These are phyloP conservation scores for Hymenopus coronatus DNA, from an alignment of 2,888 invertebrate species.

Conservation along the genomic window DNA sequence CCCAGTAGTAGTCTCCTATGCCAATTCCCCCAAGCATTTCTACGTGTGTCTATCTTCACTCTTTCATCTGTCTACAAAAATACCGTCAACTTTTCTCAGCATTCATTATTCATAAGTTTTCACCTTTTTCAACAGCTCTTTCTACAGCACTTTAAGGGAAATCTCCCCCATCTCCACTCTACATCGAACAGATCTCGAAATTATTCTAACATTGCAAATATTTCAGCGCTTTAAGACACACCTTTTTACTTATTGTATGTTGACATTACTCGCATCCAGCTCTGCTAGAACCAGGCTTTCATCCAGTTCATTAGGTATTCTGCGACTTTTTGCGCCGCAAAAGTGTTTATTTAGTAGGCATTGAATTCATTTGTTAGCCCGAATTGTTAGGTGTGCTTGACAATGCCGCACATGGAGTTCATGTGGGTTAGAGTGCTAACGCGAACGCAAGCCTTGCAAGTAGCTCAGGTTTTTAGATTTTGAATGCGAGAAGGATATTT, in stretches of 20 bases:
- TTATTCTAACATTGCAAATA: not conserved
- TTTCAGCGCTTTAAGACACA: not conserved
- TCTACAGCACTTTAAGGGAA: not conserved
- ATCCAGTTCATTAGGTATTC: not conserved
- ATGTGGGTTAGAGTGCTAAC: no score
- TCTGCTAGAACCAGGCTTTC: not conserved
- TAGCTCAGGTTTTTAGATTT: no score
- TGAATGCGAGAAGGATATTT: no score
- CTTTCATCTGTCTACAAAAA: not conserved
- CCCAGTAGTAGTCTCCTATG: no score
- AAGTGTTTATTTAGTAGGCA: not conserved
- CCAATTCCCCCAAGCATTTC: not conserved
- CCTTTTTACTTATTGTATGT: not conserved
- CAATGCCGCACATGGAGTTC: no score
- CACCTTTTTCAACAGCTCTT: not conserved
- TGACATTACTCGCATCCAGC: not conserved
- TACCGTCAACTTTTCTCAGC: not conserved
- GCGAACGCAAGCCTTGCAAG: no score
- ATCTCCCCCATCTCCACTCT: not conserved
- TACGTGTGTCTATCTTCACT: not conserved
- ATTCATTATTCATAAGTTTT: conserved; percentile 18
- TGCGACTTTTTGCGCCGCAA: not conserved
- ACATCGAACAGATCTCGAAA: not conserved
- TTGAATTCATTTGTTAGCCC: no score
- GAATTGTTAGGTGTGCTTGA: no score